Conservation (phyloP, 2,797 vertebrate species). For the Danio kyathit region DNA sequence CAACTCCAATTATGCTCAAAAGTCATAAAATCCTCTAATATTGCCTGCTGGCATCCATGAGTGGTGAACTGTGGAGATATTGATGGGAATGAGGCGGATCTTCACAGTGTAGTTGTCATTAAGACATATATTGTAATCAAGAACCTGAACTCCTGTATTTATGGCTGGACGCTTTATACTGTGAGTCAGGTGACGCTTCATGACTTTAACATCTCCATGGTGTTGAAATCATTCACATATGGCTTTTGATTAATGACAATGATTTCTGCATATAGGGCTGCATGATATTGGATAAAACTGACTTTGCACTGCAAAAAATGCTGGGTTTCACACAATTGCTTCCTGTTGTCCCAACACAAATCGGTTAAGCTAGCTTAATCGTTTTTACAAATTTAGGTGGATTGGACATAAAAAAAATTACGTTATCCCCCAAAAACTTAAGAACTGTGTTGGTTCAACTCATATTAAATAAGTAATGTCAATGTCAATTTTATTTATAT, state of each 20-base stretch:
- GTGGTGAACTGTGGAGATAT: constrained; percentile 35
- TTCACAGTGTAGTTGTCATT: constrained; percentile 20
- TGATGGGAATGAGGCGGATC: constrained; percentile 26
- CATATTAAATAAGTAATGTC: no score
- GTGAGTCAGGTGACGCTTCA: not conserved
- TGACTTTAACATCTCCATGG: not conserved
- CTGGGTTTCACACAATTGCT: no score
- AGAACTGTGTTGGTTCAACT: no score
- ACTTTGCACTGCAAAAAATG: no score
- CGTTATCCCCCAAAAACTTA: no score
- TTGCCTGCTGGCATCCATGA: constrained; percentile 39
- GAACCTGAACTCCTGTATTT: not conserved
- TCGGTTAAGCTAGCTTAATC: no score
- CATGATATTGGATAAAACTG: no score
- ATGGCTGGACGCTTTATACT: not conserved
- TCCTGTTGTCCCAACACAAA: no score
- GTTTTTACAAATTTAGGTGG: no score
- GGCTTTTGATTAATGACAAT: not conserved
- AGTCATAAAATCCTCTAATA: constrained; percentile 49
- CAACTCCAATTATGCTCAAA: constrained; percentile 37
- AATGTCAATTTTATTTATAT: no score
- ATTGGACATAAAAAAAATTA: no score
- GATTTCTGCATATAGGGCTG: no score
- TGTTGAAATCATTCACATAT: not conserved
- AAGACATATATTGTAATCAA: constrained; percentile 20